Conservation (phyloP, 2,113 vertebrate genomes). For the Tenebrosternarchus preto region DNA sequence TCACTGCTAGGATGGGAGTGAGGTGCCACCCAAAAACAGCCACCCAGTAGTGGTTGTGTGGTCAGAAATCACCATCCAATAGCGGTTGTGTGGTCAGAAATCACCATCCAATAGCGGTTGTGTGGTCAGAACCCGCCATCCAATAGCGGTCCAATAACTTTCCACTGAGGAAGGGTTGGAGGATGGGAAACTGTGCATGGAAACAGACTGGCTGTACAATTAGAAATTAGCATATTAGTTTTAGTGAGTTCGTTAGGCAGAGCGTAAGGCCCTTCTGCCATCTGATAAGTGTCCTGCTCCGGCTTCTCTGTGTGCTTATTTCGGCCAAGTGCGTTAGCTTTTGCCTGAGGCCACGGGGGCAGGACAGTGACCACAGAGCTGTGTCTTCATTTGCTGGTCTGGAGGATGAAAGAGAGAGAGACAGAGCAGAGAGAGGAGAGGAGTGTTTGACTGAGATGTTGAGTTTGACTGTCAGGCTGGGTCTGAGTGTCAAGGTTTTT, state of each 20-base stretch:
- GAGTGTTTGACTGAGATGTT: neutral
- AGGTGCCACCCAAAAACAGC: no score
- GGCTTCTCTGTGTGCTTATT: conserved; percentile 26
- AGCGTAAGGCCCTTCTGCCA: conserved; percentile 39
- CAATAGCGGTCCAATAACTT: no score
- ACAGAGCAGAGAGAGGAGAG: neutral
- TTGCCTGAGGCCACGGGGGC: conserved; percentile 17
- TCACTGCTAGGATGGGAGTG: no score
- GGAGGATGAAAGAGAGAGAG: neutral
- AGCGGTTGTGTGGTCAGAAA: no score
- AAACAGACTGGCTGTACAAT: conserved; percentile 39
- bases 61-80: no score
- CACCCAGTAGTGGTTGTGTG: no score
- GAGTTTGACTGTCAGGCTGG: neutral
- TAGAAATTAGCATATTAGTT: conserved; percentile 55
- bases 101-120: no score
- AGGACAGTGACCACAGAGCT: conserved; percentile 11
- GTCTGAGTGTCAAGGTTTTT: conserved; percentile 8
- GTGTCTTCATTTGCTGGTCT: conserved; percentile 22
- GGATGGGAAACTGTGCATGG: no score
- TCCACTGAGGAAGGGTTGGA: no score
- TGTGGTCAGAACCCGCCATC: no score
- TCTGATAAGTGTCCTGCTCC: conserved; percentile 50
- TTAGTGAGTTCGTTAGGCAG: conserved; percentile 50
- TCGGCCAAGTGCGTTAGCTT: conserved; percentile 5